Conservation (phyloP, 2,113 vertebrate genomes). For the Cyanistes caeruleus region DNA sequence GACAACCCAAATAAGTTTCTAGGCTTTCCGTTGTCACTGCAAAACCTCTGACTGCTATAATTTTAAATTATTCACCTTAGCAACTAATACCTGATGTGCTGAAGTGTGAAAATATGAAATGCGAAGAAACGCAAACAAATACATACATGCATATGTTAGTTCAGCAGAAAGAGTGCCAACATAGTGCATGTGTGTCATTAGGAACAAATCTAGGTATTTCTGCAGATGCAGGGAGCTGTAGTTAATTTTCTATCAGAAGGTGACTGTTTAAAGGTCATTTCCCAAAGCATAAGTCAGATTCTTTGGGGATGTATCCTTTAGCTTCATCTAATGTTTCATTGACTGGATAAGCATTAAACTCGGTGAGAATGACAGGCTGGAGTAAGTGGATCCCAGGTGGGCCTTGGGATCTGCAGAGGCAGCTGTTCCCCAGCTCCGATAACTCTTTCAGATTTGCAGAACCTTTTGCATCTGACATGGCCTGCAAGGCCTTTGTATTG, state of each 20-base stretch:
- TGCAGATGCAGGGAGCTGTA: not conserved
- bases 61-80: constrained; percentile 52
- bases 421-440: constrained; percentile 69
- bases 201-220: constrained; percentile 38
- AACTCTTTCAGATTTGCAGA: constrained; percentile 69
- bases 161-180: not conserved
- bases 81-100: not conserved
- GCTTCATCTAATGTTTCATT: constrained; percentile 70
- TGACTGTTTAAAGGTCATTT: constrained; percentile 63
- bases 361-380: constrained; percentile 50
- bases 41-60: constrained; percentile 6
- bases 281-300: constrained; percentile 32
- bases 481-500: constrained; percentile 66
- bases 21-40: constrained; percentile 23
- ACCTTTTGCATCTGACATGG: constrained; percentile 65
- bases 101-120: constrained; percentile 32
- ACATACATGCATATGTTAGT: not conserved
- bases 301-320: constrained; percentile 66
- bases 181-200: not conserved
- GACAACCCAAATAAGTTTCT: constrained; percentile 18
- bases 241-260: constrained; percentile 15
- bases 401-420: constrained; percentile 61
- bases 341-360: constrained; percentile 68
- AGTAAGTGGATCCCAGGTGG: constrained; percentile 73
- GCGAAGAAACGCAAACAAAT: not conserved